A percentile compares a stretch with the other conserved stretches of the same genome.
Conservation (phyloP, 2,113 vertebrate genomes). For the Melanerpes aurifrons region DNA sequence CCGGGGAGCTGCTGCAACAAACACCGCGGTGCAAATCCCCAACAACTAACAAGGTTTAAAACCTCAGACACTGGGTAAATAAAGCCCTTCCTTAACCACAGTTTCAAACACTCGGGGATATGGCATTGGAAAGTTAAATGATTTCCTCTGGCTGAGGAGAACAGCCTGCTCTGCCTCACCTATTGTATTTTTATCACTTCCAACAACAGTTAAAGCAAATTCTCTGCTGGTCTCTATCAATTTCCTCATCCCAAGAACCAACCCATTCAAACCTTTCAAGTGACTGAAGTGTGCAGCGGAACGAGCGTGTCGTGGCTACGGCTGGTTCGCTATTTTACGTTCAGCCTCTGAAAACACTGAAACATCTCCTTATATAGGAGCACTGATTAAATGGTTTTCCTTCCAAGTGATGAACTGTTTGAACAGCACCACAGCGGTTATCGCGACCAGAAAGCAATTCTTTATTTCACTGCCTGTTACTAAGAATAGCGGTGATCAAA, state of each 20-base stretch:
- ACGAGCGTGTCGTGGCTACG: constrained; percentile 10
- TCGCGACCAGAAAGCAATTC: constrained; percentile 52
- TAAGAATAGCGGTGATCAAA: constrained; percentile 61
- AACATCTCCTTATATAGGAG: constrained; percentile 46
- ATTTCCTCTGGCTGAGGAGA: constrained; percentile 37
- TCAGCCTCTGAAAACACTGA: constrained; percentile 13
- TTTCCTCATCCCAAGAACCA: constrained; percentile 33
- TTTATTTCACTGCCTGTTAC: constrained; percentile 52
- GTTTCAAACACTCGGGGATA: not conserved
- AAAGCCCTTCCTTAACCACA: not conserved
- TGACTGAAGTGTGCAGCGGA: constrained; percentile 61
- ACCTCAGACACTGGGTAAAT: not conserved
- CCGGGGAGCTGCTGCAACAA: not conserved
- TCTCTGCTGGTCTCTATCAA: not conserved
- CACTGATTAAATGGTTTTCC: constrained; percentile 19
- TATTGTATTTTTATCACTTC: constrained; percentile 29
- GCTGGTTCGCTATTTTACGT: constrained; percentile 4
- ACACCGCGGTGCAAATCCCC: not conserved
- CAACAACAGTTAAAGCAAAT: constrained; percentile 27
- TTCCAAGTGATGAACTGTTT: constrained; percentile 41
- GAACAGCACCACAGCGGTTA: constrained; percentile 50
- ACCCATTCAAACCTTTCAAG: constrained; percentile 42
- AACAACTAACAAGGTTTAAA: not conserved
- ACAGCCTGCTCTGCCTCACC: not conserved
- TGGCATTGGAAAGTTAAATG: constrained; percentile 49